Evolutionary conservation across 2,113 vertebrate genomes (phyloP), one percentile per base, ranked within the genome.

Genomic region (Dryoscopus gambensis): DNA sequence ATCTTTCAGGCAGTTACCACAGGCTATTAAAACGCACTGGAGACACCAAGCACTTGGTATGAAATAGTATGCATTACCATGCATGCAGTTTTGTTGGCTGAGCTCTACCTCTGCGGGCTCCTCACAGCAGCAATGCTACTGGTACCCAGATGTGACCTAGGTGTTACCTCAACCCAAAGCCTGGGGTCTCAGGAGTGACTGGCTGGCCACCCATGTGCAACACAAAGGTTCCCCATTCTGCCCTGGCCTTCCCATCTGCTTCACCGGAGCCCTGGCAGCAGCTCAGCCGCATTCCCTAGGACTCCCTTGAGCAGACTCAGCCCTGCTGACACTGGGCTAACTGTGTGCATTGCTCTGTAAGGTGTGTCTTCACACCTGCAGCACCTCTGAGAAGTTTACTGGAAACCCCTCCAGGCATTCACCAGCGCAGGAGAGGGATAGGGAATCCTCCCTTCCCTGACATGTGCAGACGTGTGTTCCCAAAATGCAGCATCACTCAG

Each of bases 291-390:
- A 1, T 56, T 81, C 21, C 24, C 22, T 50, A 2, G 27, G 31
- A 18, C 24, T 47, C 21, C 10, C 30, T 60, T 37, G 35, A 35
- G 39, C 0, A 0, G 39, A 31, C 21, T 46, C 33, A 39, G 25
- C 13, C 7, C 49, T 56, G 30, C 17, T 5, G 1, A 16, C 44
- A 25, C 10, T 2, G 1, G 18, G n/a, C 15, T 57, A 40, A 47
- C 37, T 5, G 2, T 0, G 0, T 13, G 52, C 40, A 40, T 46
- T 0, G 0, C 47, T 53, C 77, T 55, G 2, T 28, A 33, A 76
- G 47, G n/a, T 69, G 53, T 5, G 0, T 46, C 64, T 65, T 82
- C 1, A 1, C 18, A 31, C 22, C 75, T 57, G 69, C 1, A 1
- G 25, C 62, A 69, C 40, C 10, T 10, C 59, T 42, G 18, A 83